phyloP scores from a whole-genome alignment of 2,888 invertebrate genomes.

The Amiota minor region DNA sequence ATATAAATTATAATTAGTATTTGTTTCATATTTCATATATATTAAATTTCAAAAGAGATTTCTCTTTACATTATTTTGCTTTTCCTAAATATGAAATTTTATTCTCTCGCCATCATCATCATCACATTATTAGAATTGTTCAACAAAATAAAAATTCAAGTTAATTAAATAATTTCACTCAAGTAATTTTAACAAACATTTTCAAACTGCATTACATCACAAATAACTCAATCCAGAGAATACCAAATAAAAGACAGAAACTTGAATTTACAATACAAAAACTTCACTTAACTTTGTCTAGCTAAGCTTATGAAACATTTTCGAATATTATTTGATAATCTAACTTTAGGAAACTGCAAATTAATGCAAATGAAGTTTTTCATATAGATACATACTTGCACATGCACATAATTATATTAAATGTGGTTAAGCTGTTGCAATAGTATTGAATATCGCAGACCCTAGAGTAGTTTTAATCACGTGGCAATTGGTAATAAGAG shows the following conservation, averaged over 20 bases:
- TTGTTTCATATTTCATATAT: too few species aligned
- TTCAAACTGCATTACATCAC: background rate
- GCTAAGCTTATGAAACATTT: background rate
- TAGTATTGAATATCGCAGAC: background rate
- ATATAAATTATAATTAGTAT: too few species aligned
- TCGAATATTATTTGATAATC: slow-evolving; percentile 1
- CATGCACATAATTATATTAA: background rate
- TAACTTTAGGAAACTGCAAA: slow-evolving; percentile 1
- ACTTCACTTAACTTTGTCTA: too few species aligned
- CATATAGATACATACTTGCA: background rate
- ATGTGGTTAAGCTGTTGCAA: background rate
- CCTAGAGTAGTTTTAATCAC: background rate
- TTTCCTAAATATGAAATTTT: too few species aligned
- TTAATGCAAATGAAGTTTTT: slow-evolving; percentile 3
- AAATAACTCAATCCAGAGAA: too few species aligned
- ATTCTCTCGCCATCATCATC: too few species aligned
- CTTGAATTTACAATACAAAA: too few species aligned
- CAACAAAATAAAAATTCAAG: too few species aligned
- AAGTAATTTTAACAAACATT: background rate
- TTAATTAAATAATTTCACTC: background rate
- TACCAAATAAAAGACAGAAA: too few species aligned
- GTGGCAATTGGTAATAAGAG: background rate
- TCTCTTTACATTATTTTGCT: too few species aligned
- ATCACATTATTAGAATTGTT: too few species aligned
- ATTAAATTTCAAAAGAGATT: too few species aligned